These are phyloP conservation scores for Murina feae DNA, from an alignment of 2,113 vertebrate genomes.

Conservation along the genomic window DNA sequence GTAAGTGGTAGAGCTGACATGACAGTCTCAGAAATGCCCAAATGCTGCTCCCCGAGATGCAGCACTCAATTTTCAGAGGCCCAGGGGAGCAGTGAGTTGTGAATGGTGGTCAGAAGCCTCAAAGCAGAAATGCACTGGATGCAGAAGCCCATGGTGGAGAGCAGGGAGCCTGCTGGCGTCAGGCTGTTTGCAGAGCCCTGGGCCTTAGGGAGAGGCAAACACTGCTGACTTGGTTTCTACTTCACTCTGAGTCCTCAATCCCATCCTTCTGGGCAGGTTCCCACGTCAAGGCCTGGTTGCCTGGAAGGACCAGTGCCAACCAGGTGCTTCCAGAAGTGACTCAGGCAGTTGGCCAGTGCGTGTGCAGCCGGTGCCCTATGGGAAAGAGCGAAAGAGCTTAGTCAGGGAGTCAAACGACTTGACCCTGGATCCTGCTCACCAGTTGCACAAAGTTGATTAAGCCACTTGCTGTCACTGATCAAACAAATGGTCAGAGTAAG, in stretches of 20 bases:
- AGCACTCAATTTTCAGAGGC: background rate
- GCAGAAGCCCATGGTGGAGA: background rate
- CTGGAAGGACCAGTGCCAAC: background rate
- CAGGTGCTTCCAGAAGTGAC: background rate
- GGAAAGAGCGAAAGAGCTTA: background rate
- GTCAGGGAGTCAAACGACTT: background rate
- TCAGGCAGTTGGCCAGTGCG: no score
- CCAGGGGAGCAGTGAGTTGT: background rate
- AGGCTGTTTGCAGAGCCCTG: background rate
- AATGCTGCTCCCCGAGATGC: background rate
- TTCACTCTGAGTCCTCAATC: background rate
- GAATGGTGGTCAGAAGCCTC: background rate
- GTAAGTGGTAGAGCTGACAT: background rate
- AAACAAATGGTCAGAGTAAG: background rate
- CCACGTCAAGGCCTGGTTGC: background rate
- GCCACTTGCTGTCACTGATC: background rate
- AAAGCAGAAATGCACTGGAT: background rate
- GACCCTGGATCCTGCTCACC: background rate
- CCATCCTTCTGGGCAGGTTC: background rate
- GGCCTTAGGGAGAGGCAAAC: background rate
- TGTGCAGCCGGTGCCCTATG: background rate
- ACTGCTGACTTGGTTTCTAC: background rate
- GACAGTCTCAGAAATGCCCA: background rate
- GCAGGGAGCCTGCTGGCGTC: background rate
- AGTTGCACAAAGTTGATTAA: background rate